Percentiles rank a stretch among this genome's conserved stretches.
phyloP scores from a whole-genome alignment of 2,797 vertebrate genomes.

The Margarornis squamiger region DNA sequence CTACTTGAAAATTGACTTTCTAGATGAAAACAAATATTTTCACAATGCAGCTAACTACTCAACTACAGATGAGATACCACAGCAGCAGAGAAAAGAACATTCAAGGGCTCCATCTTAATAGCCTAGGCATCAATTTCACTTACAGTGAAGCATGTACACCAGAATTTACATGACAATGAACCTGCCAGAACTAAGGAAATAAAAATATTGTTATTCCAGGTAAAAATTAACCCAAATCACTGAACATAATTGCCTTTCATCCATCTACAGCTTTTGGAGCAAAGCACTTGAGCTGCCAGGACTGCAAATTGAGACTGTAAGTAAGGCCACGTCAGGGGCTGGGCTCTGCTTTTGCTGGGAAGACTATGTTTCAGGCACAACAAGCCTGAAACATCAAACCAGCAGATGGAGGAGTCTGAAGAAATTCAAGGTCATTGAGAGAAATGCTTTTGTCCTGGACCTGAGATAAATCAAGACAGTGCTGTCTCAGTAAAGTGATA shows the following conservation, averaged over 20 bases:
- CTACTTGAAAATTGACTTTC: slow-evolving; percentile 17
- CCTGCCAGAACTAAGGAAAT: not conserved
- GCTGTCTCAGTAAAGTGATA: not conserved
- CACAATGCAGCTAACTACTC: not conserved
- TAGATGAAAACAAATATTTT: not conserved
- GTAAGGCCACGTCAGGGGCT: not conserved
- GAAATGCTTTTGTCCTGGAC: not conserved
- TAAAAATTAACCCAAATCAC: not conserved
- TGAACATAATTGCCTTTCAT: not conserved
- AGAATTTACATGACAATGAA: not conserved
- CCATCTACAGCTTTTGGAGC: not conserved
- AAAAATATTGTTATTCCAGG: not conserved
- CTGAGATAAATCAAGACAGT: not conserved
- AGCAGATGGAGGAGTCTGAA: not conserved
- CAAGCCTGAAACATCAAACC: not conserved
- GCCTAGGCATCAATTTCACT: not conserved
- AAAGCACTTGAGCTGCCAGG: not conserved
- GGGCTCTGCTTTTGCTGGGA: not conserved
- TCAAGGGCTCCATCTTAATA: not conserved
- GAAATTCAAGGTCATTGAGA: slow-evolving; percentile 17
- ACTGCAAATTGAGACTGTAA: not conserved
- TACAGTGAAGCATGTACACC: not conserved
- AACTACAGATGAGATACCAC: not conserved
- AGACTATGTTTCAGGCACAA: not conserved
- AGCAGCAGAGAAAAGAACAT: not conserved